These are phyloP conservation scores for Cossypha caffra DNA, from an alignment of 2,797 vertebrate genomes.

Conservation along the genomic window DNA sequence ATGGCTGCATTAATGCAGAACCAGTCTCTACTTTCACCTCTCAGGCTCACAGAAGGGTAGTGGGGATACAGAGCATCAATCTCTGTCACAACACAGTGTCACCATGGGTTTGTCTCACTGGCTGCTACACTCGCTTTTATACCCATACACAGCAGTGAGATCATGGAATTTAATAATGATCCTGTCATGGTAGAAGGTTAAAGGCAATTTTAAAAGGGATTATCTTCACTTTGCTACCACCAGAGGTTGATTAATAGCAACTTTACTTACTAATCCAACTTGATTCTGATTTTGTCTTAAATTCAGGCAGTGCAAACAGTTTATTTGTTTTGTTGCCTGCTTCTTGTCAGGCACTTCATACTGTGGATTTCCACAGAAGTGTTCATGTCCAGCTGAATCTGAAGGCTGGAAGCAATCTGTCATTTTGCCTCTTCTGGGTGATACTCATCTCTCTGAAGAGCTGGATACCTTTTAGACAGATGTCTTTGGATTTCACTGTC, in stretches of 20 bases:
- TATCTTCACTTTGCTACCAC: not conserved
- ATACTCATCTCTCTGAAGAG: not conserved
- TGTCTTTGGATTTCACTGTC: not conserved
- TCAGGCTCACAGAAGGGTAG: not conserved
- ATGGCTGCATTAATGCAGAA: not conserved
- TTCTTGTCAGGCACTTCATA: not conserved
- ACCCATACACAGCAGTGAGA: not conserved
- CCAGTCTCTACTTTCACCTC: not conserved
- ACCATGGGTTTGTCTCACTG: not conserved
- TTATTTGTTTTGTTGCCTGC: not conserved
- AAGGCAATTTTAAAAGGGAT: not conserved
- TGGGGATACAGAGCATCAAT: not conserved
- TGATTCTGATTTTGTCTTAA: not conserved
- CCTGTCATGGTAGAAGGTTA: not conserved
- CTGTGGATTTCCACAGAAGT: not conserved
- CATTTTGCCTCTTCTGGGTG: not conserved
- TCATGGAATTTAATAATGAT: not conserved
- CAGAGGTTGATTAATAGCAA: not conserved
- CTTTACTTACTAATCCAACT: not conserved
- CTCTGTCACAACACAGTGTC: not conserved
- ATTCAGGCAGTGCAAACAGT: not conserved
- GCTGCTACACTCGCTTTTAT: not conserved
- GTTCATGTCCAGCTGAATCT: not conserved
- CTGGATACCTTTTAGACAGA: not conserved
- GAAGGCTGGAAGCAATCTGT: not conserved